A percentile compares a stretch with the other conserved stretches of the same genome.
Conservation (phyloP, 2,797 vertebrate genomes). For the Cirrhinus mrigala region DNA sequence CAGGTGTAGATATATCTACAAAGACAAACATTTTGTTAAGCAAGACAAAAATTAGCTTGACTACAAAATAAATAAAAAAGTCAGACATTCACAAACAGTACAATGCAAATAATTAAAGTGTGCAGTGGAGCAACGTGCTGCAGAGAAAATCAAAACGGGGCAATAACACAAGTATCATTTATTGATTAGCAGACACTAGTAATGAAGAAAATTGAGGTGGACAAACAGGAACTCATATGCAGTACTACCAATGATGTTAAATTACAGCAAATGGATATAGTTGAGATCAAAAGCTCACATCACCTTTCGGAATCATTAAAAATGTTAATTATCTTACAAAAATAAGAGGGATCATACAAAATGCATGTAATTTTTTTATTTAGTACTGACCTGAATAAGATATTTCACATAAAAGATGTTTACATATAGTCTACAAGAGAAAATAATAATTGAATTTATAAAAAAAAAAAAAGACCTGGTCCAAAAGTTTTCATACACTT, state of each 20-base stretch:
- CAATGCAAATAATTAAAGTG: slow-evolving; percentile 36
- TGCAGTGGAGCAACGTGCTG: background rate
- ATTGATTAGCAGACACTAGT: background rate
- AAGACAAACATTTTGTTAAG: slow-evolving; percentile 1
- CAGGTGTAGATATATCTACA: slow-evolving; percentile 93
- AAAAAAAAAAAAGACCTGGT: too few species aligned
- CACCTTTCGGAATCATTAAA: too few species aligned
- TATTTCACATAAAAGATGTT: too few species aligned
- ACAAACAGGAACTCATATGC: background rate
- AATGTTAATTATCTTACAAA: too few species aligned
- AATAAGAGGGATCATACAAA: too few species aligned
- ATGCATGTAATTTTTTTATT: too few species aligned
- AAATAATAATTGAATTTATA: too few species aligned
- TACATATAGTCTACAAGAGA: too few species aligned
- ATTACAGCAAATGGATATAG: too few species aligned
- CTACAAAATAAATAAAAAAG: background rate
- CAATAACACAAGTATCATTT: background rate
- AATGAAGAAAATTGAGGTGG: background rate
- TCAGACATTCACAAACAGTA: background rate
- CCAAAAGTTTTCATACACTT: too few species aligned
- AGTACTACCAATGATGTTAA: background rate
- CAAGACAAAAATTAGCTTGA: background rate
- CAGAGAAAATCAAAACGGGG: slow-evolving; percentile 3
- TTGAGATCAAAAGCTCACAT: too few species aligned
- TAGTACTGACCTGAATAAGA: too few species aligned